Evolutionary conservation across 2,888 invertebrate species (phyloP).

Genomic region (Agrochola circellaris): DNA sequence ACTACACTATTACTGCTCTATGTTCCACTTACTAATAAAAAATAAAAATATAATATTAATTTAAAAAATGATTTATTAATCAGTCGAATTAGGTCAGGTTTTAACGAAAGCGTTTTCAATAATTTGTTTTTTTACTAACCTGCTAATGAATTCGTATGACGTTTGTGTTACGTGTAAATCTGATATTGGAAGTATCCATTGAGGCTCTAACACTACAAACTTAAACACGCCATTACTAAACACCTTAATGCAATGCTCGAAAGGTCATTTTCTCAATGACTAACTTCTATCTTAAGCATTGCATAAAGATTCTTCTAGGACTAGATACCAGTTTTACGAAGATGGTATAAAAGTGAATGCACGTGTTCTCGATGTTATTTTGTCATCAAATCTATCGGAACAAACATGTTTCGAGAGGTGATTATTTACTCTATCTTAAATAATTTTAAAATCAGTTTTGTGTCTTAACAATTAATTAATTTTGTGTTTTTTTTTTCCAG

Average conservation of each 20-base stretch:
- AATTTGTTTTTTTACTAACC: conserved; percentile 1
- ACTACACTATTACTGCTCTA: no score
- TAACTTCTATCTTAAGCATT: conserved; percentile 67
- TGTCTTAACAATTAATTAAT: neutral
- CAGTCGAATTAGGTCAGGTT: neutral
- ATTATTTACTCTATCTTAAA: conserved; percentile 40
- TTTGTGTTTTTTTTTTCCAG: conserved; percentile 46
- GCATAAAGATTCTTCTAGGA: conserved; percentile 77
- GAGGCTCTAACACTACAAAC: conserved; percentile 30
- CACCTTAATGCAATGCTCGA: conserved; percentile 64
- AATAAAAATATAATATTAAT: neutral
- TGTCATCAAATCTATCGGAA: conserved; percentile 73
- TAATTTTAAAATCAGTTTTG: neutral
- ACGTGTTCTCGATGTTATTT: conserved; percentile 79
- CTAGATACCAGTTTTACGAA: conserved; percentile 81
- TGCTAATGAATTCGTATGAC: conserved; percentile 27
- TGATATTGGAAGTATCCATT: conserved; percentile 15
- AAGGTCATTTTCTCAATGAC: conserved; percentile 70
- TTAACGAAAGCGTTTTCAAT: neutral
- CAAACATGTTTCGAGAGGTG: conserved; percentile 85
- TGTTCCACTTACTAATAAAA: neutral
- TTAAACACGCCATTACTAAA: conserved; percentile 39
- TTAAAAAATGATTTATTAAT: neutral
- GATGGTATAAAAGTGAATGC: conserved; percentile 85
- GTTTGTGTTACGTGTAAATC: conserved; percentile 19